phyloP scores from a whole-genome alignment of 2,888 invertebrate species.

The Eurytoma californica region DNA sequence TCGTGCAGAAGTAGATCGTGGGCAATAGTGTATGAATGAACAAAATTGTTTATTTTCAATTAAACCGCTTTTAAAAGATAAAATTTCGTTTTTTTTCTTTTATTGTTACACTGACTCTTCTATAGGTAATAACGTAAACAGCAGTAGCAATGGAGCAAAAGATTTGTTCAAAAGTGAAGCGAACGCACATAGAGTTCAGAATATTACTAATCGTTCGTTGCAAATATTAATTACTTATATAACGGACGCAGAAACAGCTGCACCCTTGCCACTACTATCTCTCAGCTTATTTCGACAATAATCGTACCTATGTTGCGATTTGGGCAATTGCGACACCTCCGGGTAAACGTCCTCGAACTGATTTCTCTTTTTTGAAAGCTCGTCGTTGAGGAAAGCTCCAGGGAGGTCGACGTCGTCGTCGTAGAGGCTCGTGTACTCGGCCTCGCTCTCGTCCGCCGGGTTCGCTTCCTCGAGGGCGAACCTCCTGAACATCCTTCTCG shows the following conservation, averaged over 20 bases:
- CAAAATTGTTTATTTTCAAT: too few species aligned
- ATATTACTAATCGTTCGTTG: too few species aligned
- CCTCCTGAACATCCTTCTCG: constrained; percentile 17
- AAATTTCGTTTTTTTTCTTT: too few species aligned
- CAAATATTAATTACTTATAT: too few species aligned
- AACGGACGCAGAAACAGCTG: too few species aligned
- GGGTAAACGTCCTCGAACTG: constrained; percentile 50
- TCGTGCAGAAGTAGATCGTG: neutral
- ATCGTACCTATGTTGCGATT: neutral
- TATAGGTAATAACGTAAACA: too few species aligned
- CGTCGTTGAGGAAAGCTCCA: constrained; percentile 33
- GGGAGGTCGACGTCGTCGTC: constrained; percentile 43
- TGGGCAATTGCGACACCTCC: constrained; percentile 24
- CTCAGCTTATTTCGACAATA: neutral
- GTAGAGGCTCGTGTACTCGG: constrained; percentile 34
- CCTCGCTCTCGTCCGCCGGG: constrained; percentile 48
- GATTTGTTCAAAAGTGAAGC: too few species aligned
- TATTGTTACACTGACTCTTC: too few species aligned
- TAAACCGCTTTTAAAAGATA: too few species aligned
- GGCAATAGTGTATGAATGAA: neutral
- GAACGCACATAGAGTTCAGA: too few species aligned
- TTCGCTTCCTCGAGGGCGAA: constrained; percentile 27
- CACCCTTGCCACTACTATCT: neutral
- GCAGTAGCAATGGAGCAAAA: too few species aligned
- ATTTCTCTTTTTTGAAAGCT: constrained; percentile 24